phyloP scores from a whole-genome alignment of 2,113 vertebrate genomes.

The western clawed frog (Xenopus tropicalis) region DNA sequence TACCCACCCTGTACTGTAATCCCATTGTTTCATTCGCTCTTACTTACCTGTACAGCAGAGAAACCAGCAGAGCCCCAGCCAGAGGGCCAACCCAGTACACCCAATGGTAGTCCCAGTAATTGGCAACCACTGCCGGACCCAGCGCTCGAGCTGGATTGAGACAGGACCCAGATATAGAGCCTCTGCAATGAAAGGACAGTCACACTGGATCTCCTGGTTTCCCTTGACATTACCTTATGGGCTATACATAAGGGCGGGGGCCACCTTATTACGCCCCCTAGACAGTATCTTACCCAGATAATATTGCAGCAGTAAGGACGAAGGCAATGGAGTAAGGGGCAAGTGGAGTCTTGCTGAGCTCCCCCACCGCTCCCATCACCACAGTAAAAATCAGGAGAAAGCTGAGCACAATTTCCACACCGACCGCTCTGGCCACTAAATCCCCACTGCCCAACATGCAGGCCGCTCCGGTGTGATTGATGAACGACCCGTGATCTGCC shows the following conservation, averaged over 20 bases:
- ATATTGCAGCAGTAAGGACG: constrained; percentile 11
- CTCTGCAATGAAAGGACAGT: constrained; percentile 48
- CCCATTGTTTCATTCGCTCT: too few species aligned
- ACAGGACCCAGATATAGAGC: constrained; percentile 67
- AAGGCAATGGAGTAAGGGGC: constrained; percentile 31
- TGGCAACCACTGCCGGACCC: constrained; percentile 65
- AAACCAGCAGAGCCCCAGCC: constrained; percentile 57
- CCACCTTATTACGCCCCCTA: too few species aligned
- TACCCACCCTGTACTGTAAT: too few species aligned
- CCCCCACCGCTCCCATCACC: constrained; percentile 26
- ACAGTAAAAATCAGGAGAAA: constrained; percentile 26
- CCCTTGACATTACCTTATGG: too few species aligned
- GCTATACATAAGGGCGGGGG: too few species aligned
- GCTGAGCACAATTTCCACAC: constrained; percentile 30
- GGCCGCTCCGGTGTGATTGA: constrained; percentile 31
- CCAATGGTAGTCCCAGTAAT: constrained; percentile 72
- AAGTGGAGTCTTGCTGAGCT: constrained; percentile 14
- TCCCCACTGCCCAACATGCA: constrained; percentile 13
- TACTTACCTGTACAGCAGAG: constrained; percentile 50
- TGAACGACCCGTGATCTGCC: constrained; percentile 15
- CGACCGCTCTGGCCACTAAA: constrained; percentile 15
- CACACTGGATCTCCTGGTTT: too few species aligned
- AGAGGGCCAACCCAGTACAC: constrained; percentile 72
- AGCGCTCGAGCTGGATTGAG: constrained; percentile 70
- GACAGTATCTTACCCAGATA: constrained; percentile 20